phyloP scores from a whole-genome alignment of 2,888 invertebrate species.

The Cheilosia variabilis region DNA sequence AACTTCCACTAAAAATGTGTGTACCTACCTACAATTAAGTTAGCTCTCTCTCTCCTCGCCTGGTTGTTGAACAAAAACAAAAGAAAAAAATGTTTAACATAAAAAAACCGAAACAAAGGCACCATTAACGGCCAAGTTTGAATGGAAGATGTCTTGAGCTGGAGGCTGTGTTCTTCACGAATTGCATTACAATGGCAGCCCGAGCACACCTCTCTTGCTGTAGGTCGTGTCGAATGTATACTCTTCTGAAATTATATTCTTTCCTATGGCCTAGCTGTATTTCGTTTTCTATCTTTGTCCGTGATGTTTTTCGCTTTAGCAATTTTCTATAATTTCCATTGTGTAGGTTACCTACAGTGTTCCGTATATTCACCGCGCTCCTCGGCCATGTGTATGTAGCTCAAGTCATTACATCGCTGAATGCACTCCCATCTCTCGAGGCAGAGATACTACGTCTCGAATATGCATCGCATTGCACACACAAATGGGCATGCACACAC shows the following conservation, averaged over 20 bases:
- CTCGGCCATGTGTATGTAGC: not conserved
- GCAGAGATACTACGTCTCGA: conserved; percentile 31
- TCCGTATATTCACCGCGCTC: not conserved
- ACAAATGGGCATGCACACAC: conserved; percentile 58
- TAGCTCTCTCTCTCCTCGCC: conserved; percentile 29
- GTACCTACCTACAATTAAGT: conserved; percentile 40
- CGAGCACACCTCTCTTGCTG: conserved; percentile 20
- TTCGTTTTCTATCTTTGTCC: conserved; percentile 34
- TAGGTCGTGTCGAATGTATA: conserved; percentile 55
- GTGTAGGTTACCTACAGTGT: conserved; percentile 7
- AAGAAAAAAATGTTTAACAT: not conserved
- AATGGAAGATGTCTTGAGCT: conserved; percentile 20
- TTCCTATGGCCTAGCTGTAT: conserved; percentile 11
- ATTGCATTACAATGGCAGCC: conserved; percentile 53
- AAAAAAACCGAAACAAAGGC: conserved; percentile 17
- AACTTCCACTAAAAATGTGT: not conserved
- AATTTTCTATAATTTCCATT: conserved; percentile 66
- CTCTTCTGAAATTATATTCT: conserved; percentile 64
- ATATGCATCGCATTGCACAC: conserved; percentile 62
- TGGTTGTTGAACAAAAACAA: not conserved
- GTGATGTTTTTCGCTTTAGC: conserved; percentile 48
- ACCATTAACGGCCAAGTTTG: conserved; percentile 15
- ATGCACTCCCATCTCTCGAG: conserved; percentile 30
- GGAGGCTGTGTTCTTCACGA: conserved; percentile 43
- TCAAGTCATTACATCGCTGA: conserved; percentile 66